These are phyloP conservation scores for Notarius lentiginosus DNA, from an alignment of 2,113 vertebrate genomes.

Conservation along the genomic window DNA sequence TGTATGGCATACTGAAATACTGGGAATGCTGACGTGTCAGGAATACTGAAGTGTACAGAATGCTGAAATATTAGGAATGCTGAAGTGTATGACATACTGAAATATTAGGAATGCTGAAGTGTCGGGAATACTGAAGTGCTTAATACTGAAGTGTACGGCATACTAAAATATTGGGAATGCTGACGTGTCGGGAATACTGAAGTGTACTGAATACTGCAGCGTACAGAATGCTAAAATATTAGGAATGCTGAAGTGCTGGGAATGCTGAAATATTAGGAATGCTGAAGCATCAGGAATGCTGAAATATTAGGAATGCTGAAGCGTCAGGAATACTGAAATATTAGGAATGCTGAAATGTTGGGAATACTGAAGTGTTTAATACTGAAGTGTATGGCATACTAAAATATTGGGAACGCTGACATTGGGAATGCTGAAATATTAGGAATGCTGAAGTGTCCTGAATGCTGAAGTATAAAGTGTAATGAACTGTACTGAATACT, in stretches of 20 bases:
- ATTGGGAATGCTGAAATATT: too few species aligned
- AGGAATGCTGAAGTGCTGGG: neutral
- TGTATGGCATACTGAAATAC: neutral
- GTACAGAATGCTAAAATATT: neutral
- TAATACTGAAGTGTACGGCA: neutral
- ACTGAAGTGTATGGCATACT: neutral
- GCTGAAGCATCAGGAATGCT: neutral
- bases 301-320: neutral
- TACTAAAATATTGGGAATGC: neutral
- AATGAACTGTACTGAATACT: neutral
- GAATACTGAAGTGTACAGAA: neutral
- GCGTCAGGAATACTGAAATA: neutral
- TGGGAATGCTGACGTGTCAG: neutral
- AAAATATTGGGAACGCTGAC: neutral
- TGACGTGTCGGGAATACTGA: neutral
- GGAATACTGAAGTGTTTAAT: neutral
- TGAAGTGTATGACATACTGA: neutral
- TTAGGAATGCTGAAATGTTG: too few species aligned
- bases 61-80: neutral
- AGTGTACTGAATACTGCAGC: neutral
- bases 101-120: neutral
- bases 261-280: neutral
- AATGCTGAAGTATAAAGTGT: too few species aligned
- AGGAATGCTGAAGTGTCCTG: neutral
- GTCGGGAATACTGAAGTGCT: too few species aligned